These are phyloP conservation scores for Euglossa dilemma DNA, from an alignment of 1,140 invertebrate genomes.

Conservation along the genomic window DNA sequence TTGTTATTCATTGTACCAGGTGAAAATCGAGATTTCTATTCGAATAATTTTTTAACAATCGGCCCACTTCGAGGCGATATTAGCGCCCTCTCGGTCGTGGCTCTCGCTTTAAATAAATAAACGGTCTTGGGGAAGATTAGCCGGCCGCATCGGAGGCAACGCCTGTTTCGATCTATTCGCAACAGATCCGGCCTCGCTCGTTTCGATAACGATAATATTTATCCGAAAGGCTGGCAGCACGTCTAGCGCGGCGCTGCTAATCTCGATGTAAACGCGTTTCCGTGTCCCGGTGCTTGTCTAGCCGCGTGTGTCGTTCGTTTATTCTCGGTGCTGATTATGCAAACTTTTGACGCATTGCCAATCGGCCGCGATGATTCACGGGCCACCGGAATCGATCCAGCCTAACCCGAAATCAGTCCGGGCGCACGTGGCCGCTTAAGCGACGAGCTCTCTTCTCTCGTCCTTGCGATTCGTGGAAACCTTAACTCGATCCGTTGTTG, in stretches of 20 bases:
- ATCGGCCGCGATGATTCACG: slow-evolving; percentile 47
- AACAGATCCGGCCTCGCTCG: not conserved
- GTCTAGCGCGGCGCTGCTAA: slow-evolving; percentile 13
- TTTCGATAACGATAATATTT: slow-evolving; percentile 8
- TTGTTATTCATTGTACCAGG: too few relatives aligned
- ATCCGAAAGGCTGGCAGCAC: not conserved
- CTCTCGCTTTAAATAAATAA: too few relatives aligned
- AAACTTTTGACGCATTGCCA: slow-evolving; percentile 62
- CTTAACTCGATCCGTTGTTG: too few relatives aligned
- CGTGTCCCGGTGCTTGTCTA: slow-evolving; percentile 23
- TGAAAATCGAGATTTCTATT: too few relatives aligned
- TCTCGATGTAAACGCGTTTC: slow-evolving; percentile 38
- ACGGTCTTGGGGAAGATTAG: not conserved
- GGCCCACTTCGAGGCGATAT: too few relatives aligned
- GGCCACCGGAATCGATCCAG: not conserved
- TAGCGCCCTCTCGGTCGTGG: too few relatives aligned
- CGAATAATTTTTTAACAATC: too few relatives aligned
- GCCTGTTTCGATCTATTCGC: too few relatives aligned
- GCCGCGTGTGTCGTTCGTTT: slow-evolving; percentile 41
- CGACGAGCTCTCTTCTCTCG: not conserved
- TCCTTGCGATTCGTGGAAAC: not conserved
- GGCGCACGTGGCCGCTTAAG: not conserved
- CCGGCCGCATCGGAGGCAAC: not conserved
- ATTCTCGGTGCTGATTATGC: slow-evolving; percentile 62
- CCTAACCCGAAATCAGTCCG: slow-evolving; percentile 16